Base-by-base conservation (phyloP, 2,888 invertebrate species). In the Pammene aurita region DNA sequence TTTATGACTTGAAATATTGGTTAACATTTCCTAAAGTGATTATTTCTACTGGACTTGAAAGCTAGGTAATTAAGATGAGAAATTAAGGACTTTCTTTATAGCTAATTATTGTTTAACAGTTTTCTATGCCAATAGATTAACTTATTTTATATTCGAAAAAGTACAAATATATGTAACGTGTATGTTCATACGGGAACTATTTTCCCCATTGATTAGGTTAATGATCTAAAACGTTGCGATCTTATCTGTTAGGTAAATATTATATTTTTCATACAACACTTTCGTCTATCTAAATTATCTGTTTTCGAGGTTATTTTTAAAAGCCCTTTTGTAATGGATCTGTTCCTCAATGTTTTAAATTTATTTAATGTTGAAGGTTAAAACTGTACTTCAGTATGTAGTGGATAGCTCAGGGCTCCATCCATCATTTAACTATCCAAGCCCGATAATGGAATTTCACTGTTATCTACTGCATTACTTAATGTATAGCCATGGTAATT, bases 401-500 rank as follows among this genome's bases (percentile, higher is more conserved):
- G 35, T 56, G 11, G 35, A 50, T 42, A 13, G 41, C n/a, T 14
- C 10, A 42, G 10, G 16, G 13, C 57, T 42, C 16, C 57, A 42
- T 57, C 56, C 26, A 57, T 57, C 57, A 42, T 18, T 61, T 52
- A 62, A 7, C 18, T 41, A 26, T 41, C 18, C 11, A 26, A 60
- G 18, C 18, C 38, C 38, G 41, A 61, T 50, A 61, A 61, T 50
- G 50, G 13, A 50, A 61, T 35, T 18, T 18, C 58, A 10, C 14
- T 44, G 9, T 61, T 52, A 52, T 62, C 62, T 41, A 62, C 11
- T 10, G 35, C 26, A 62, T 26, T 42, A 63, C 44, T 18, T 44
- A 44, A 50, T 38, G 52, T 64, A 44, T 46, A 52, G 46, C 11
- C 56, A 35, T 64, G 64, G 44, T 38, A 69, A 64, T 55, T 64